These are phyloP conservation scores for Prionailurus viverrinus DNA, from an alignment of 2,113 vertebrate genomes.

Conservation along the genomic window DNA sequence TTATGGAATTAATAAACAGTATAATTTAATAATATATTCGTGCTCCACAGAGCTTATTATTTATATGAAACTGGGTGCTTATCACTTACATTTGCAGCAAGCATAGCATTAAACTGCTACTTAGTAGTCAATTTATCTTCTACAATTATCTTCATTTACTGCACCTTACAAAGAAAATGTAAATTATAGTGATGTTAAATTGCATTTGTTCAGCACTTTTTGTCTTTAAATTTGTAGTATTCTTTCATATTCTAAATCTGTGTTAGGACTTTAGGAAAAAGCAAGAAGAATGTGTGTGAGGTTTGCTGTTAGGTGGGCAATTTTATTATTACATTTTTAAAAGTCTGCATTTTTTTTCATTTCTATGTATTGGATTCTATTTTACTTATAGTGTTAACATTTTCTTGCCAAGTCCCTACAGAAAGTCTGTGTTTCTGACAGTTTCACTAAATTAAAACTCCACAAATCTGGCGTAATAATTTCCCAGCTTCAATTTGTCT, in stretches of 20 bases:
- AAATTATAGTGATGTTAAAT: constrained; percentile 34
- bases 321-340: constrained; percentile 54
- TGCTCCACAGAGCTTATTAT: constrained; percentile 51
- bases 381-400: constrained; percentile 82
- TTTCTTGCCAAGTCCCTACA: constrained; percentile 76
- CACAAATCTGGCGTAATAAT: constrained; percentile 75
- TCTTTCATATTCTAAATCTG: constrained; percentile 73
- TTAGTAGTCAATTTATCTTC: constrained; percentile 48
- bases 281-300: not conserved
- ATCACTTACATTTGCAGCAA: constrained; percentile 65
- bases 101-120: constrained; percentile 54
- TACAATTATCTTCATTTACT: constrained; percentile 57
- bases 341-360: constrained; percentile 74
- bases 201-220: constrained; percentile 37
- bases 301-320: not conserved
- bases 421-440: constrained; percentile 82
- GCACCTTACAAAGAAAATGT: constrained; percentile 58
- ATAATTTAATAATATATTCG: constrained; percentile 57
- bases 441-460: constrained; percentile 83
- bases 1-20: constrained; percentile 56
- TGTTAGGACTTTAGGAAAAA: constrained; percentile 27
- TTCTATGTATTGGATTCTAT: constrained; percentile 75
- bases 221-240: constrained; percentile 5
- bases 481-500: constrained; percentile 76
- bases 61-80: constrained; percentile 35